A percentile compares a stretch with the other conserved stretches of the same genome.
Evolutionary conservation across 2,113 vertebrate genomes (phyloP).

Genomic region (Otis tarda): DNA sequence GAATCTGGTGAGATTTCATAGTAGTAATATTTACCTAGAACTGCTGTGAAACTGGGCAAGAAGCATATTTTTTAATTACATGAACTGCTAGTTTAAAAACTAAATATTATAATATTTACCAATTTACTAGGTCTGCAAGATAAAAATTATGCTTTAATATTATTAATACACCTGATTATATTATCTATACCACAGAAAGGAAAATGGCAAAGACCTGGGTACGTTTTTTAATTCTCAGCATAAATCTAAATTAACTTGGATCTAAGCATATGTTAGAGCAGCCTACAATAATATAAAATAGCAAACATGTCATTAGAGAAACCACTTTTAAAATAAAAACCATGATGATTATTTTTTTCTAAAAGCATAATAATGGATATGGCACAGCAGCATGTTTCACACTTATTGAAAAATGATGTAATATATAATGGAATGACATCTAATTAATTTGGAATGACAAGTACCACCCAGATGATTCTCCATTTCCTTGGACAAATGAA

Average conservation of each 20-base stretch:
- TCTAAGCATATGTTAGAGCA: background rate
- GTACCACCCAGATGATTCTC: background rate
- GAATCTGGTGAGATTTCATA: background rate
- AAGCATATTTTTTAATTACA: background rate
- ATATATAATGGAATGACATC: background rate
- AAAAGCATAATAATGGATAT: background rate
- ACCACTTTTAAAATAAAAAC: background rate
- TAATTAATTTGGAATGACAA: background rate
- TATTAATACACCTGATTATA: background rate
- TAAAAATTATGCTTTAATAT: background rate
- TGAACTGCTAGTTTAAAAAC: background rate
- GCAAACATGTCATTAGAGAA: background rate
- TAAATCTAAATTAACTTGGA: background rate
- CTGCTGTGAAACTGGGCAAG: background rate
- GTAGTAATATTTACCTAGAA: background rate
- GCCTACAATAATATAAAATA: background rate
- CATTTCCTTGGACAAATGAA: background rate
- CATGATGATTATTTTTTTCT: background rate
- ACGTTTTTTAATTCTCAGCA: background rate
- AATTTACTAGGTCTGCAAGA: background rate
- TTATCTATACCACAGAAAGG: background rate
- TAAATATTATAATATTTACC: background rate
- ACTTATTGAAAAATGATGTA: background rate
- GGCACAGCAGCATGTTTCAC: background rate
- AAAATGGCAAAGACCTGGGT: background rate